Percentiles rank a stretch among this genome's conserved stretches.
Evolutionary conservation across 2,888 invertebrate species (phyloP).

Genomic region (Phalera bucephala): DNA sequence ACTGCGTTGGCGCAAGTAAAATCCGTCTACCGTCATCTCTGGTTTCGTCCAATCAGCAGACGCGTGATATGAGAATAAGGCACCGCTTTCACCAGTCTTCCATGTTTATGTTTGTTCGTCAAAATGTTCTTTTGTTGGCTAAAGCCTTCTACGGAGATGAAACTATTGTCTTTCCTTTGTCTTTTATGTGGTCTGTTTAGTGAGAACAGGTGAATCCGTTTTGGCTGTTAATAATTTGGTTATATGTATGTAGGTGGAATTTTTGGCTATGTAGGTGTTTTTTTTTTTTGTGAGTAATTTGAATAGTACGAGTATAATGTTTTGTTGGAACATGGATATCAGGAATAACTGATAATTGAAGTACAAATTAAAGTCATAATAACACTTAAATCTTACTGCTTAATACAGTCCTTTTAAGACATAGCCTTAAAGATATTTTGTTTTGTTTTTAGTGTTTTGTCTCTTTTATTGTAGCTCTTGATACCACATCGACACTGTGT

Average conservation of each 20-base stretch:
- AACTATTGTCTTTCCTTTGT: not conserved
- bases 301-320: slow-evolving; percentile 2
- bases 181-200: not conserved
- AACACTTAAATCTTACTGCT: too few species aligned
- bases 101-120: not conserved
- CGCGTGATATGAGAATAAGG: slow-evolving; percentile 58
- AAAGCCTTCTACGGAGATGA: slow-evolving; percentile 7
- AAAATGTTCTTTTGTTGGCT: slow-evolving; percentile 10
- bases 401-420: too few species aligned
- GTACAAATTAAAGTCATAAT: too few species aligned
- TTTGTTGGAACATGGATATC: too few species aligned
- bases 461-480: too few species aligned
- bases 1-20: too few species aligned
- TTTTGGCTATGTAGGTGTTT: not conserved
- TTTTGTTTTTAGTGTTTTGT: too few species aligned
- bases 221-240: not conserved
- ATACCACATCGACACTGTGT: too few species aligned
- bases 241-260: not conserved
- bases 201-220: not conserved
- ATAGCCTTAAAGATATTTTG: too few species aligned
- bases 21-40: not conserved
- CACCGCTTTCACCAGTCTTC: slow-evolving; percentile 56
- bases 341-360: too few species aligned
- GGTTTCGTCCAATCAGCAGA: slow-evolving; percentile 18
- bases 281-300: too few species aligned